Percentiles rank a stretch among this genome's conserved stretches.
These are phyloP conservation scores for Ametastegia equiseti DNA, from an alignment of 2,888 invertebrate species.

Conservation along the genomic window DNA sequence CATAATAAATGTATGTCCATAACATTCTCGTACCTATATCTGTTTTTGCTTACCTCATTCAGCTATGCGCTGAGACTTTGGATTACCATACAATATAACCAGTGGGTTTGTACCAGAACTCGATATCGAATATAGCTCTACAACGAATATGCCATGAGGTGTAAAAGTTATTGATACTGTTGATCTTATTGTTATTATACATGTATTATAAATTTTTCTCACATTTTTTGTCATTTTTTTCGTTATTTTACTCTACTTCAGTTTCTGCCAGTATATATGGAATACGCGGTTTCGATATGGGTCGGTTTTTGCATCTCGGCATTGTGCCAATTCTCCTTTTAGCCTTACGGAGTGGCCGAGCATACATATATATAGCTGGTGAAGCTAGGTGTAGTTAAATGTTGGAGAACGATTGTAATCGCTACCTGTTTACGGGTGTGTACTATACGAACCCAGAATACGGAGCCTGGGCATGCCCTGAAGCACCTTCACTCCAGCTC, in stretches of 20 bases:
- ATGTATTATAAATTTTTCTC: neutral
- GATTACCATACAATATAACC: slow-evolving; percentile 40
- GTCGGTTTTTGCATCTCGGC: slow-evolving; percentile 32
- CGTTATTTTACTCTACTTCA: neutral
- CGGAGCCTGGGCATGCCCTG: no score
- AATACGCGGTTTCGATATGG: slow-evolving; percentile 8
- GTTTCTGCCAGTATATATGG: neutral
- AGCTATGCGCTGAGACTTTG: neutral
- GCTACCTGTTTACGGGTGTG: neutral
- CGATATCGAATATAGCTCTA: neutral
- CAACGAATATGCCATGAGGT: neutral
- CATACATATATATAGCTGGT: neutral
- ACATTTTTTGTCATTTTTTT: neutral
- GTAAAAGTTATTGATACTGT: no score
- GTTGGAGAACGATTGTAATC: slow-evolving; percentile 8
- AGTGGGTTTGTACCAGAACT: neutral
- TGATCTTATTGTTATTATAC: no score
- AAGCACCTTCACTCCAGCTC: neutral
- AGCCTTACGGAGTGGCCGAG: neutral
- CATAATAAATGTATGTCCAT: slow-evolving; percentile 12
- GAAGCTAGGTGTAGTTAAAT: no score
- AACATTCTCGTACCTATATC: neutral
- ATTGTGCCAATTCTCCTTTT: neutral
- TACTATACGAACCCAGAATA: no score
- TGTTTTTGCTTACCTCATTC: slow-evolving; percentile 31